These are phyloP conservation scores for Temnothorax nylanderi DNA, from an alignment of 1,140 invertebrate species.

Conservation along the genomic window DNA sequence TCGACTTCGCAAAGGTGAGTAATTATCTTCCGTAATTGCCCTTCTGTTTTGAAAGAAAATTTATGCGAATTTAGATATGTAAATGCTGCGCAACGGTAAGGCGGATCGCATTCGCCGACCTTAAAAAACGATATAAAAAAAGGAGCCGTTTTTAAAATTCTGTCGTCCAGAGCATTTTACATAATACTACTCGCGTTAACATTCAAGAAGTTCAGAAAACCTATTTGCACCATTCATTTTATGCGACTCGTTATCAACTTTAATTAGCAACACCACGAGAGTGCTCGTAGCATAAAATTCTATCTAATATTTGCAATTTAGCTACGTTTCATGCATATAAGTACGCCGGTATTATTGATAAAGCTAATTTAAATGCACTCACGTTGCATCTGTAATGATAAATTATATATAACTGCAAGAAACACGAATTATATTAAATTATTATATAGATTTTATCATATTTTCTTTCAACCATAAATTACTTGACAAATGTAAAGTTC, in stretches of 20 bases:
- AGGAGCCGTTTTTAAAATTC: constrained; percentile 17
- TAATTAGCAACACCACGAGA: constrained; percentile 53
- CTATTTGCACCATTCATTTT: constrained; percentile 57
- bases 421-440: neutral
- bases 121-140: constrained; percentile 18
- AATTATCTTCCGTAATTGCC: constrained; percentile 31
- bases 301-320: constrained; percentile 63
- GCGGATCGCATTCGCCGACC: neutral
- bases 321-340: constrained; percentile 8
- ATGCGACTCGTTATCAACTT: constrained; percentile 64
- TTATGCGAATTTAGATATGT: constrained; percentile 28
- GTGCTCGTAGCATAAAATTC: constrained; percentile 33
- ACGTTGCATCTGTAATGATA: neutral
- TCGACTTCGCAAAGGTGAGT: constrained; percentile 99
- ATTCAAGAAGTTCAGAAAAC: constrained; percentile 56
- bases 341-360: neutral
- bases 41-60: neutral
- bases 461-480: neutral
- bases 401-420: neutral
- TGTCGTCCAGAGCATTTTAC: constrained; percentile 10
- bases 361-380: neutral
- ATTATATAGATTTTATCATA: neutral
- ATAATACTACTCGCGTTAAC: neutral
- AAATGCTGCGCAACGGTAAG: neutral
- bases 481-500: neutral